These are phyloP conservation scores for Euplagia quadripunctaria DNA, from an alignment of 2,888 invertebrate species.

Conservation along the genomic window DNA sequence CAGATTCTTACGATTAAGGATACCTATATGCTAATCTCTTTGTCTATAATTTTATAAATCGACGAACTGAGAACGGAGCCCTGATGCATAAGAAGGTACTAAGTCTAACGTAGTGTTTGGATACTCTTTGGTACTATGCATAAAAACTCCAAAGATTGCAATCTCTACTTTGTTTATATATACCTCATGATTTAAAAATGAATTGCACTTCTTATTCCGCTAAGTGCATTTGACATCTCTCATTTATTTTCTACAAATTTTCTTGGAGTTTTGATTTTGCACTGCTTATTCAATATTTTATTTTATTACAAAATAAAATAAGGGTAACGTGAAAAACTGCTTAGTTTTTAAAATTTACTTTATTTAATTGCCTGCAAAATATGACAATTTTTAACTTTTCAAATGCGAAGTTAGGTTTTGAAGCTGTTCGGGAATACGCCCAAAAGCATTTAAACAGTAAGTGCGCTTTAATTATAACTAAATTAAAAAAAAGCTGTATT, in stretches of 20 bases:
- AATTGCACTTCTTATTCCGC: neutral
- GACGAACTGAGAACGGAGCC: no score
- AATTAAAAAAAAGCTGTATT: no score
- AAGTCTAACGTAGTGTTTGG: no score
- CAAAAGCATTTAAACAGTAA: conserved; percentile 6
- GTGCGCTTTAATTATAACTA: neutral
- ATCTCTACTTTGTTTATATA: no score
- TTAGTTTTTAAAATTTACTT: neutral
- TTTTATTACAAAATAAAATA: neutral
- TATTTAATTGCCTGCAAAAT: neutral
- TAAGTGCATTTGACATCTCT: neutral
- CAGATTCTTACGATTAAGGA: no score
- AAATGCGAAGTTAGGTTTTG: conserved; percentile 6
- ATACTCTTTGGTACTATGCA: no score
- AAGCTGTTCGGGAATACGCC: conserved; percentile 9
- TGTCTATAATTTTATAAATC: no score
- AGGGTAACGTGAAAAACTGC: neutral
- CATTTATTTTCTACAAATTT: neutral
- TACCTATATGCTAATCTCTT: no score
- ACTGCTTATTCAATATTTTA: neutral
- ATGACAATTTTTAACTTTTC: conserved; percentile 6
- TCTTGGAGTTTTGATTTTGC: neutral
- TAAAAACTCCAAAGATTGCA: neutral
- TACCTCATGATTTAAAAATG: neutral
- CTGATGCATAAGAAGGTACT: no score